Evolutionary conservation across 2,797 vertebrate species (phyloP).

Genomic region (Alca torda): DNA sequence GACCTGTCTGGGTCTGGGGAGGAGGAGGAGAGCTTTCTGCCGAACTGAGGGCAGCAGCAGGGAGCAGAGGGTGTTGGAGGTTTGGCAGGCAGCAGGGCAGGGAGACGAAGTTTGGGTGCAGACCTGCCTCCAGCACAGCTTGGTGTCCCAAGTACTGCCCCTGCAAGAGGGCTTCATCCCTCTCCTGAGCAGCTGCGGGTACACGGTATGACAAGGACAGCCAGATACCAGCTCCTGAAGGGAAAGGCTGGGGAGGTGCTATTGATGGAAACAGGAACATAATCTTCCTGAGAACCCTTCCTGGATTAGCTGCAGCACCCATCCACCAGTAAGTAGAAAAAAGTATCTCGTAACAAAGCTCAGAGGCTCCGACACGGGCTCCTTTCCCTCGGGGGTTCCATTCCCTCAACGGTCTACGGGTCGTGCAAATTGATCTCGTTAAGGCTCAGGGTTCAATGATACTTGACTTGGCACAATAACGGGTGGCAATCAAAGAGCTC

Average conservation of each 20-base stretch:
- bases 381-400: neutral
- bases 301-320: neutral
- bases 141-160: neutral
- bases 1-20: neutral
- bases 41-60: neutral
- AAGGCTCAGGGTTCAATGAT: neutral
- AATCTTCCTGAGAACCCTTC: neutral
- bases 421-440: neutral
- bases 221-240: neutral
- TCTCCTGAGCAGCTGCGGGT: neutral
- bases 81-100: neutral
- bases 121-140: neutral
- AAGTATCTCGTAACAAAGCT: neutral
- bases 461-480: neutral
- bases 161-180: neutral
- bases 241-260: neutral
- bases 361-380: neutral
- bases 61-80: neutral
- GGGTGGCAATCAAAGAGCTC: neutral
- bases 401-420: fast-evolving
- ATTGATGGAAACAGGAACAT: neutral
- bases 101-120: neutral
- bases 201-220: neutral
- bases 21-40: neutral
- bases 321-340: neutral